phyloP scores from a whole-genome alignment of 2,797 vertebrate species.

The Rhynchotus rufescens region DNA sequence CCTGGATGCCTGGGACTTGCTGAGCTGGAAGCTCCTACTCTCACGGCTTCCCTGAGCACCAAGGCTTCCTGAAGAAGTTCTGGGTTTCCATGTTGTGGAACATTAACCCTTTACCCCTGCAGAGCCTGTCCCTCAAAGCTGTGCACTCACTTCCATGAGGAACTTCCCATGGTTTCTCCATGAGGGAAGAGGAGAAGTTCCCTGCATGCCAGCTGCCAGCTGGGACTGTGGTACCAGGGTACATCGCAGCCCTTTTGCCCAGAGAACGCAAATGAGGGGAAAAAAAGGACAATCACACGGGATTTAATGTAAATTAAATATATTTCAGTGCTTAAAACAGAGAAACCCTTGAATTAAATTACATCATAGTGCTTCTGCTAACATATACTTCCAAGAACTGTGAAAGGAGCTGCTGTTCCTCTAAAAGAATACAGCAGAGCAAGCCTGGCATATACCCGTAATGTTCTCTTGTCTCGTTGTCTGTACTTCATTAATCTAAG shows the following conservation, averaged over 20 bases:
- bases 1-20: not conserved
- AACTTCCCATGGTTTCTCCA: too few species aligned
- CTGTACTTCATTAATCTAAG: not conserved
- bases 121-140: not conserved
- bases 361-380: conserved; percentile 72
- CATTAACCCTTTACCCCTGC: not conserved
- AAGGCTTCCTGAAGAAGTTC: not conserved
- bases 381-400: conserved; percentile 40
- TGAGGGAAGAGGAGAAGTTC: not conserved
- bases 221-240: not conserved
- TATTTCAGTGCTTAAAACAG: conserved; percentile 73
- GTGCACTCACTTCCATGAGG: not conserved
- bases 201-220: not conserved
- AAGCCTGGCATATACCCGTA: conserved; percentile 34
- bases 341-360: conserved; percentile 75
- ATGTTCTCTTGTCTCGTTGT: not conserved
- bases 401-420: conserved; percentile 40
- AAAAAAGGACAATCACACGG: conserved; percentile 17
- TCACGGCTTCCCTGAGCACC: not conserved
- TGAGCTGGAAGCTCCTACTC: not conserved
- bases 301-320: conserved; percentile 77
- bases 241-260: not conserved
- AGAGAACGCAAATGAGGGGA: not conserved
- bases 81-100: not conserved
- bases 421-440: conserved; percentile 38